phyloP scores from a whole-genome alignment of 2,888 invertebrate genomes.

The Athripsodes cinereus region DNA sequence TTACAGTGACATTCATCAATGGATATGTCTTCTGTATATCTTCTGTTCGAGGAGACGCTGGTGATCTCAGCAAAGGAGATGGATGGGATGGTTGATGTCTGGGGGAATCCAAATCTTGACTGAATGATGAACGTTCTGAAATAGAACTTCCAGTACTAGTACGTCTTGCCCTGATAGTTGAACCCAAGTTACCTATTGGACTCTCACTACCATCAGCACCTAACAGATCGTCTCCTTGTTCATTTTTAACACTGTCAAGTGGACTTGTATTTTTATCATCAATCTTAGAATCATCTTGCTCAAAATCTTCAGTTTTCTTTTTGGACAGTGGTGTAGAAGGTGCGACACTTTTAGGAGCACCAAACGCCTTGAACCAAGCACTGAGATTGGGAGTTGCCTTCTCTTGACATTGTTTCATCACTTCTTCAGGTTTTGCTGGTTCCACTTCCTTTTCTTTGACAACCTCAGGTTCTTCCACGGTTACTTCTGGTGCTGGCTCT shows the following conservation, averaged over 20 bases:
- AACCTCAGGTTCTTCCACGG: constrained; percentile 28
- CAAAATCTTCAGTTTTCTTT: constrained; percentile 56
- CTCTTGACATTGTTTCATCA: constrained; percentile 45
- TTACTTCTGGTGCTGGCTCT: constrained; percentile 26
- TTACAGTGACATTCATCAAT: constrained; percentile 72
- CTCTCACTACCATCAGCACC: constrained; percentile 44
- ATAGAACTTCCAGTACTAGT: constrained; percentile 76
- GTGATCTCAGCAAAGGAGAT: constrained; percentile 67
- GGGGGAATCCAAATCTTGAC: constrained; percentile 70
- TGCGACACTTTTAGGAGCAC: constrained; percentile 60
- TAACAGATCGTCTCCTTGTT: constrained; percentile 39
- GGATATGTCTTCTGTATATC: constrained; percentile 65
- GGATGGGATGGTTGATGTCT: constrained; percentile 68
- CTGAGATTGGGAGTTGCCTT: constrained; percentile 80
- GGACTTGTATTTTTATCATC: constrained; percentile 37
- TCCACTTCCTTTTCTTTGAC: constrained; percentile 34
- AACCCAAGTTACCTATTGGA: constrained; percentile 37
- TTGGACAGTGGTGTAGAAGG: constrained; percentile 30
- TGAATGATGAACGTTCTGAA: constrained; percentile 72
- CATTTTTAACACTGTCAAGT: constrained; percentile 38
- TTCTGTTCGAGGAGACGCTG: constrained; percentile 70
- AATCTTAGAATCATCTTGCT: constrained; percentile 41
- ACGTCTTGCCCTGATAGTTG: constrained; percentile 55
- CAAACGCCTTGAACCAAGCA: constrained; percentile 90
- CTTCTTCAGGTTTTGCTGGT: constrained; percentile 30